Base-by-base conservation (phyloP, 2,888 invertebrate genomes). In the Cephus sareptanus region DNA sequence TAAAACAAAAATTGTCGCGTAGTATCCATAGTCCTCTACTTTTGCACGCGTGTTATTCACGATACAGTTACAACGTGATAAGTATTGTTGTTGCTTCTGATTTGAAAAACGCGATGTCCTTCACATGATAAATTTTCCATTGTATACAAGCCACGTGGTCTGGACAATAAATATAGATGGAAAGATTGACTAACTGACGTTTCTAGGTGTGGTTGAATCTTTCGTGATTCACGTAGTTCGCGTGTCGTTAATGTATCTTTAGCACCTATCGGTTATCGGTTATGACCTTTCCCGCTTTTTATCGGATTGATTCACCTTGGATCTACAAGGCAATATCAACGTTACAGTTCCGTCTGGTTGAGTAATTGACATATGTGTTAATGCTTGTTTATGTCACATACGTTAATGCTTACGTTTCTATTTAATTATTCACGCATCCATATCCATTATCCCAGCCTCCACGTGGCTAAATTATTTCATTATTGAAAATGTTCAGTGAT, bases 211-310 rank as follows among this genome's bases (percentile, higher is more conserved):
- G 81, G 77, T 75, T 71, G 34, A 33, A 31, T 75, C 73, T 79
- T 75, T 79, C 76, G 69, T 77, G 83, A 81, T 80, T 79, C 82
- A 80, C 79, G 77, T 73, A 56, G 79, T 69, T 80, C 79, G 79
- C 78, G 79, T 79, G 80, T 35, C 31, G 40, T 23, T 34, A 34
- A 71, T 33, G 34, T 71, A 71, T 71, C 33, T 11, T 33, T 33
- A 13, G 71, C 71, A 34, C 33, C 71, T 71, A 34, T 71, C 13
- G 71, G 71, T 71, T 71, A 71, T 71, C 34, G 31, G 71, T 71
- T 71, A 71, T 34, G 13, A 34, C 71, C 71, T 31, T 71, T 71
- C 9, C 1, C 30, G 33, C 33, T 56, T 56, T 23, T 56, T 56
- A 56, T 23, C 23, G 56, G 56, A 23, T 56, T 6, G 56, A 56